phyloP scores from a whole-genome alignment of 2,888 invertebrate species.

The Tetragnatha montana region DNA sequence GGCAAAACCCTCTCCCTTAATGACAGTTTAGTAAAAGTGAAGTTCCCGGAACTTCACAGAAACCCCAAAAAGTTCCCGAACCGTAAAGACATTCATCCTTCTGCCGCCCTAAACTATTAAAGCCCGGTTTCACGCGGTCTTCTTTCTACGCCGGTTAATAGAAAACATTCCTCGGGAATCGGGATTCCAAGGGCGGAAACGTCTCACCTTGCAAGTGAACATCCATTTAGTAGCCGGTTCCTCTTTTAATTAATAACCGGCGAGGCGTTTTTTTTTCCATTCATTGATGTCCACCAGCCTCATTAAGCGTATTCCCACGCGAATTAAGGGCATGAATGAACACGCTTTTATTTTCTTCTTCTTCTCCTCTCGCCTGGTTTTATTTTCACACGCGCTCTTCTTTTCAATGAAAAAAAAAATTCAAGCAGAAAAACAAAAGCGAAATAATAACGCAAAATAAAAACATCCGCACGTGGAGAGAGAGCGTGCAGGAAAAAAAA shows the following conservation, averaged over 20 bases:
- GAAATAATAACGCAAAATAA: slow-evolving; percentile 19
- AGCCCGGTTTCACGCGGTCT: no score
- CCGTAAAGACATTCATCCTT: no score
- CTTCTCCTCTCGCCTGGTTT: neutral
- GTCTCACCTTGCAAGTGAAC: slow-evolving; percentile 44
- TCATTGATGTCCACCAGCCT: slow-evolving; percentile 69
- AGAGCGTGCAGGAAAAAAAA: slow-evolving; percentile 8
- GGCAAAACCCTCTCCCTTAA: no score
- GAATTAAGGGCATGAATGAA: slow-evolving; percentile 70
- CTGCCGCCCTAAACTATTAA: no score
- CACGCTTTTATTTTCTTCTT: slow-evolving; percentile 13
- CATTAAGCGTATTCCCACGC: slow-evolving; percentile 69
- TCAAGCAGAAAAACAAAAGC: slow-evolving; percentile 30
- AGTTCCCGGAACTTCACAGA: no score
- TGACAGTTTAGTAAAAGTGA: no score
- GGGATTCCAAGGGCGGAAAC: neutral
- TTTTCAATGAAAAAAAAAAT: slow-evolving; percentile 15
- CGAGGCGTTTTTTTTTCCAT: slow-evolving; percentile 37
- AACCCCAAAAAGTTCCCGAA: no score
- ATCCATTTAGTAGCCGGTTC: slow-evolving; percentile 49
- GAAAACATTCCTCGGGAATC: neutral
- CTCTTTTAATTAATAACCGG: slow-evolving; percentile 68
- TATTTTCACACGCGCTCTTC: slow-evolving; percentile 7
- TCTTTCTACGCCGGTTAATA: neutral
- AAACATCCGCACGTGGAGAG: neutral